Percentiles rank a stretch among this genome's conserved stretches.
Evolutionary conservation across 2,888 invertebrate genomes (phyloP).

Genomic region (Thumatha senex): DNA sequence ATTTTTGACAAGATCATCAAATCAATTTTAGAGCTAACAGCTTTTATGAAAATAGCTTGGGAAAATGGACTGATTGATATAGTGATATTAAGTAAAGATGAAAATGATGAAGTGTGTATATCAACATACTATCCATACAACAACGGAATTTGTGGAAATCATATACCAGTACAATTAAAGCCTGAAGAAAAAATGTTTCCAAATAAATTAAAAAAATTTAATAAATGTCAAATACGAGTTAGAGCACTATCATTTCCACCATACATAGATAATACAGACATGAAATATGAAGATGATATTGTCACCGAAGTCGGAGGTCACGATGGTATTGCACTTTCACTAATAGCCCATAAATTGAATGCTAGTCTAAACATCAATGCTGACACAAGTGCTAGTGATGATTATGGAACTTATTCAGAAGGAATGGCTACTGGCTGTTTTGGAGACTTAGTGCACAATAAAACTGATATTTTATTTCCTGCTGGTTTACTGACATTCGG

Average conservation of each 20-base stretch:
- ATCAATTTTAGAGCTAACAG: conserved; percentile 18
- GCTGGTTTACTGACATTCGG: conserved; percentile 36
- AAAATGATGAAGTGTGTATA: conserved; percentile 29
- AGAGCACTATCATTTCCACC: conserved; percentile 40
- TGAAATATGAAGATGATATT: conserved; percentile 35
- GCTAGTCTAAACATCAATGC: conserved; percentile 35
- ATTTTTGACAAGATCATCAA: conserved; percentile 35
- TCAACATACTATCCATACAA: conserved; percentile 56
- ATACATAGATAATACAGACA: conserved; percentile 20
- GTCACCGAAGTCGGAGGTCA: conserved; percentile 42
- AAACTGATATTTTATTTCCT: conserved; percentile 51
- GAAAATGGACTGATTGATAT: conserved; percentile 53
- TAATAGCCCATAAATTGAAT: conserved; percentile 45
- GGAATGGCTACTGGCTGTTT: conserved; percentile 41
- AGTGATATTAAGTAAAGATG: conserved; percentile 40
- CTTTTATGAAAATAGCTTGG: conserved; percentile 47
- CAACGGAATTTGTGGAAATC: conserved; percentile 45
- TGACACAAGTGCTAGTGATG: conserved; percentile 14
- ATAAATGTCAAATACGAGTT: conserved; percentile 51
- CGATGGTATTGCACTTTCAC: conserved; percentile 43
- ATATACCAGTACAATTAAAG: conserved; percentile 39
- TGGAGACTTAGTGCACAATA: conserved; percentile 41
- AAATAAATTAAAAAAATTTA: conserved; percentile 54
- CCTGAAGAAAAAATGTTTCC: conserved; percentile 40
- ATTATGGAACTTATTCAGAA: conserved; percentile 39